Base-by-base conservation (phyloP, 1,140 invertebrate species). In the Dreissena rostriformis region DNA sequence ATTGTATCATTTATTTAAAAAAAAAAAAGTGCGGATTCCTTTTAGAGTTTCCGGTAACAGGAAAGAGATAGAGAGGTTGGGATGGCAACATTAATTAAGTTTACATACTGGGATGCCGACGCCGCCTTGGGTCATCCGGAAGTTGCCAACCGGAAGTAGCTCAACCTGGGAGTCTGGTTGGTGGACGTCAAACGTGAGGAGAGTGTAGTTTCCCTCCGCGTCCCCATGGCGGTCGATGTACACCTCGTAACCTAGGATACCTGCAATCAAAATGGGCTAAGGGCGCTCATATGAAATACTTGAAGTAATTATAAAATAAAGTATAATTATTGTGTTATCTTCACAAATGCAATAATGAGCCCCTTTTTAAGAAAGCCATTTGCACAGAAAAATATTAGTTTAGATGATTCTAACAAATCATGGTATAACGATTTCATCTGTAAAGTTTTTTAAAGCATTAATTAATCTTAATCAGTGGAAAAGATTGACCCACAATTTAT, bases 191-290 rank as follows among this genome's bases (percentile, higher is more conserved):
- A 95, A 73, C 0, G 97, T 97, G 26, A 99, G 93, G 52, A 99
- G 96, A 0, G 98, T 98, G 93, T 98, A 99, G 92, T 99, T 99
- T 1, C 98, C 98, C 93, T 99, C 97, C 0, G 98, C 98, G 91
- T 99, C 98, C 28, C 98, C 98, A 88, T 97, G 96, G 84, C 96
- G 95, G 94, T 99, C 98, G 70, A 99, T 95, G 88, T 97, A 96
- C 84, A 99, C 98, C 53, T 95, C 96, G 87, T 97, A 96, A 11
- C 98, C 98, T 53, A 97, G 97, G 67, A 99, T 96, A 95, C 98
- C 98, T 99, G 87, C 12, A 92, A 74, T 39, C 39, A 39, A 39
- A 39, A 39, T 39, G 2, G 8, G 39, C 8, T 39, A 8, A 39
- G 39, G 39, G 39, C 39, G 39, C 39, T 39, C 2, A 39, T 39